A percentile compares a stretch with the other conserved stretches of the same genome.
phyloP scores from a whole-genome alignment of 2,797 vertebrate genomes.

The Poecilia picta region DNA sequence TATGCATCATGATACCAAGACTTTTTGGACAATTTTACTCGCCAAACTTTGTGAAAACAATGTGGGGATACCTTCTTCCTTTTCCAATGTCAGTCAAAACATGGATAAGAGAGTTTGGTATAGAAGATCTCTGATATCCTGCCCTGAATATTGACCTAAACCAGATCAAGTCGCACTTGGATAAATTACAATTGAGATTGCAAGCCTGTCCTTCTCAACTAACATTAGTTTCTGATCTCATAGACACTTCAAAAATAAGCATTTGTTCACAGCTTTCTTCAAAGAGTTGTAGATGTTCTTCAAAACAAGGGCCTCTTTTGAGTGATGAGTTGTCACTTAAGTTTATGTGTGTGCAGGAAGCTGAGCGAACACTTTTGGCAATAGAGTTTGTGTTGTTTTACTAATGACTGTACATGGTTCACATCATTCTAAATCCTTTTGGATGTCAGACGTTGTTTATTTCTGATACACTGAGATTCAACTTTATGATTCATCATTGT shows the following conservation, averaged over 20 bases:
- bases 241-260: background rate
- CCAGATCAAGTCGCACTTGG: background rate
- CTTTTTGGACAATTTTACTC: background rate
- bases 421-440: constrained; percentile 20
- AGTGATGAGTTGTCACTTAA: background rate
- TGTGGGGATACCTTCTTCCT: background rate
- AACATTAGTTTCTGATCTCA: background rate
- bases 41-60: background rate
- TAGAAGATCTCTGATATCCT: background rate
- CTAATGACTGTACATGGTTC: constrained; percentile 32
- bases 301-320: background rate
- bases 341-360: background rate
- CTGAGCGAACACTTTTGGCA: background rate
- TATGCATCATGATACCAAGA: background rate
- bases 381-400: constrained; percentile 1
- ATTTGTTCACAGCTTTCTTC: background rate
- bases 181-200: background rate
- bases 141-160: background rate
- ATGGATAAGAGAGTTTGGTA: background rate
- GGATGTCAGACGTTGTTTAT: constrained; percentile 33
- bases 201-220: background rate
- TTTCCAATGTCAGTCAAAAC: background rate
- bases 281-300: background rate
- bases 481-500: constrained; percentile 41
- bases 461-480: background rate